Evolutionary conservation across 2,113 vertebrate species (phyloP).

Genomic region (Clupea harengus): DNA sequence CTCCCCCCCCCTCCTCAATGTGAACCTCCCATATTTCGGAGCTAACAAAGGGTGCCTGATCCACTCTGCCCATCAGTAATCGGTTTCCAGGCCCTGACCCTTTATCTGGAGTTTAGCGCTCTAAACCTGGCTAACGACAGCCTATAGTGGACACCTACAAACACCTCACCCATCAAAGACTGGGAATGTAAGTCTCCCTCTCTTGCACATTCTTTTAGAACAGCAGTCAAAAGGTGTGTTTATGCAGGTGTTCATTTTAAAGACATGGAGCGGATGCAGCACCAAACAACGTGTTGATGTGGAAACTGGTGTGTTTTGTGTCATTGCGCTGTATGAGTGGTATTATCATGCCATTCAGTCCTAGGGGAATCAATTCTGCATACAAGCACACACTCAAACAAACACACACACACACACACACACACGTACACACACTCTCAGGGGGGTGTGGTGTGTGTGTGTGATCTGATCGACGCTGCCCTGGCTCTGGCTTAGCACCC

Average conservation of each 20-base stretch:
- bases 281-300: neutral
- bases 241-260: neutral
- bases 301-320: neutral
- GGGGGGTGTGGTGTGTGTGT: constrained; percentile 15
- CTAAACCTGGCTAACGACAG: constrained; percentile 34
- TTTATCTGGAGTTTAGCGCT: constrained; percentile 30
- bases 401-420: constrained; percentile 26
- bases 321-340: neutral
- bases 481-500: constrained; percentile 80
- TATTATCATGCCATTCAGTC: constrained; percentile 30
- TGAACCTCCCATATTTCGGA: neutral
- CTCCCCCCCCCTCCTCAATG: neutral
- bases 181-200: constrained; percentile 16
- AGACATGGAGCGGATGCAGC: neutral
- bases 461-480: constrained; percentile 70
- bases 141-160: constrained; percentile 35
- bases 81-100: constrained; percentile 35
- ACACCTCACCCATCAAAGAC: constrained; percentile 18
- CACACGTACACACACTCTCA: constrained; percentile 24
- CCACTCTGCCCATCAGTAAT: neutral
- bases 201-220: neutral
- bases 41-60: neutral
- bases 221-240: neutral
- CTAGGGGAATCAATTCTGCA: constrained; percentile 15
- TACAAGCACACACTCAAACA: neutral